Evolutionary conservation across 2,888 invertebrate species (phyloP).

Genomic region (Tribolium freemani): DNA sequence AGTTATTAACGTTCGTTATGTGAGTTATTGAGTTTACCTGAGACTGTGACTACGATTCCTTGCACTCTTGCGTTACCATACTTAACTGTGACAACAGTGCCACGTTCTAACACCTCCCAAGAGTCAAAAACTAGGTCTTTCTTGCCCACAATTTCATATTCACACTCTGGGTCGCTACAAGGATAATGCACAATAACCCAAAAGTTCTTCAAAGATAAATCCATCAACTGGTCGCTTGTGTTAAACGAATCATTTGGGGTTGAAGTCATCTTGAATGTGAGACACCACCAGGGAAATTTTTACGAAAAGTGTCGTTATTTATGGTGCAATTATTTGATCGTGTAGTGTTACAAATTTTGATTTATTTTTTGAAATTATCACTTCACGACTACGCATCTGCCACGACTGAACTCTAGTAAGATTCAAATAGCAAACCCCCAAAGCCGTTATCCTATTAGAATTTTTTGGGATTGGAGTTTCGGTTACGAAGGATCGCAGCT

Average conservation of each 20-base stretch:
- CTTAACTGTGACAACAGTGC: constrained; percentile 43
- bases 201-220: constrained; percentile 31
- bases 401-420: constrained; percentile 24
- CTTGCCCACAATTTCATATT: constrained; percentile 49
- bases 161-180: constrained; percentile 48
- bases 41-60: constrained; percentile 48
- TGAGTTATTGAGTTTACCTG: constrained; percentile 36
- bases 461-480: not conserved
- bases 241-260: constrained; percentile 17
- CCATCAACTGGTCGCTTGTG: constrained; percentile 22
- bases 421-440: constrained; percentile 24
- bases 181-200: constrained; percentile 47
- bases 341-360: constrained; percentile 20
- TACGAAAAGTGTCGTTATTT: constrained; percentile 4
- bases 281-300: constrained; percentile 11
- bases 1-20: not conserved
- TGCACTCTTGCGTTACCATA: constrained; percentile 50
- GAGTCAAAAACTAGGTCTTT: constrained; percentile 46
- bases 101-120: constrained; percentile 45
- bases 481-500: not conserved
- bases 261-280: constrained; percentile 24
- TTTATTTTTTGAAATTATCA: constrained; percentile 15
- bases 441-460: constrained; percentile 35
- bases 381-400: constrained; percentile 9
- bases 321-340: constrained; percentile 16